Base-by-base conservation (phyloP, 2,888 invertebrate genomes). In the Campopleginae sp. region DNA sequence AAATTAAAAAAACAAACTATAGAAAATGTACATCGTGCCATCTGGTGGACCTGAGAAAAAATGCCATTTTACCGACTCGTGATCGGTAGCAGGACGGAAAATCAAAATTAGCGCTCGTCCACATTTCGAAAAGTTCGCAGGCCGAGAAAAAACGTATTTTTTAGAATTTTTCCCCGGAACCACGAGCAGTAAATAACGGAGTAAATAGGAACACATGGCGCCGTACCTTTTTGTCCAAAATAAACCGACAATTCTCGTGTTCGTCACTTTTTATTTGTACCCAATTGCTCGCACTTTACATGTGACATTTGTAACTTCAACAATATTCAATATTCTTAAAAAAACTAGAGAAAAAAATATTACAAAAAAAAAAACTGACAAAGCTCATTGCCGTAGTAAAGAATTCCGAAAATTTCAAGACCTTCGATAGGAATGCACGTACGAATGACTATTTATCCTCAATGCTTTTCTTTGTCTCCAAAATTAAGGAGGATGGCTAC, bases 371-470 rank as follows among this genome's bases (percentile, higher is more conserved):
- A 58, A 46, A 44, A 5, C n/a, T 71, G 19, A 71, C 27, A 51
- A 51, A 70, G 33, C 33, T 33, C 51, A 51, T 51, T 51, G 19
- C 10, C 70, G 70, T 33, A 33, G 31, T 48, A 46, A 23, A 46
- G 8, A 27, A 33, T 33, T 31, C 51, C 19, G n/a, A 71, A 51
- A 10, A 51, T n/a, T 33, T 19, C 71, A 51, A 51, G 48, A 70
- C 31, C 8, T 31, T 27, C 7, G 46, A 70, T 48, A n/a, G 46
- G 27, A 14, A 48, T 46, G 54, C 19, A 44, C 27, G 27, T 17
- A 19, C 27, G n/a, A 23, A 8, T 76, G 66, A 82, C 79, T 71
- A 23, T 33, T 66, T 51, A 63, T 31, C 65, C 44, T 78, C 42
- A 46, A 46, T 44, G 10, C 38, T 44, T 38, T 5, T 46, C n/a